Percentiles rank a stretch among this genome's conserved stretches.
Evolutionary conservation across 2,888 invertebrate genomes (phyloP).

Genomic region (Noctua comes): DNA sequence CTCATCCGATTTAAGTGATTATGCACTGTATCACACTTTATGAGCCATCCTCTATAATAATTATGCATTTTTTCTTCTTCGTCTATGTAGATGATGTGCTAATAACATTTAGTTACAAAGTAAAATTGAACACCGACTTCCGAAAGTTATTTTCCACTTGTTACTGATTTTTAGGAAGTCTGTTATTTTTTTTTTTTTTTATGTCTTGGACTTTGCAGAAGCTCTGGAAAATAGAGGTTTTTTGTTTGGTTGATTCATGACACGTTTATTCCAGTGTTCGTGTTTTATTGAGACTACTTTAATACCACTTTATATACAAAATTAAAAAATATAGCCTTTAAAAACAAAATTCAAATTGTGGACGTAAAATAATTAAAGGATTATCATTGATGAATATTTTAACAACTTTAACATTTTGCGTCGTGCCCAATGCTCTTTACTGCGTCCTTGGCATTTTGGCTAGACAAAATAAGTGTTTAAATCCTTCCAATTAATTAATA

Average conservation of each 20-base stretch:
- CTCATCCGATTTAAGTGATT: too few relatives aligned
- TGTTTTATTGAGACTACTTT: not conserved
- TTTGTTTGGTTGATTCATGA: not conserved
- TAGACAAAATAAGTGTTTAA: not conserved
- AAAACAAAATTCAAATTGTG: not conserved
- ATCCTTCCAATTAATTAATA: not conserved
- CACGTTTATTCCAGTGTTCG: not conserved
- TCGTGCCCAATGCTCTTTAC: not conserved
- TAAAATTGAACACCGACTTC: too few relatives aligned
- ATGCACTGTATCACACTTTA: too few relatives aligned
- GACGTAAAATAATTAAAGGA: not conserved
- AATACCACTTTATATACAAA: not conserved
- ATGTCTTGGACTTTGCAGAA: too few relatives aligned
- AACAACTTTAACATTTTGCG: conserved; percentile 1
- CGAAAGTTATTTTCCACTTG: too few relatives aligned
- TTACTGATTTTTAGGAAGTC: too few relatives aligned
- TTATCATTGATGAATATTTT: not conserved
- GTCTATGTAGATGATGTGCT: too few relatives aligned
- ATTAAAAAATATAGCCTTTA: not conserved
- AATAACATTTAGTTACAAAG: too few relatives aligned
- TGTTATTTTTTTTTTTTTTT: too few relatives aligned
- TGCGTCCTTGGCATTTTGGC: not conserved
- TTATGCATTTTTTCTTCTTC: too few relatives aligned
- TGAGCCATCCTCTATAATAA: too few relatives aligned
- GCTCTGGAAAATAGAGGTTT: not conserved